These are phyloP conservation scores for Sepiola atlantica DNA, from an alignment of 2,888 invertebrate genomes.

Conservation along the genomic window DNA sequence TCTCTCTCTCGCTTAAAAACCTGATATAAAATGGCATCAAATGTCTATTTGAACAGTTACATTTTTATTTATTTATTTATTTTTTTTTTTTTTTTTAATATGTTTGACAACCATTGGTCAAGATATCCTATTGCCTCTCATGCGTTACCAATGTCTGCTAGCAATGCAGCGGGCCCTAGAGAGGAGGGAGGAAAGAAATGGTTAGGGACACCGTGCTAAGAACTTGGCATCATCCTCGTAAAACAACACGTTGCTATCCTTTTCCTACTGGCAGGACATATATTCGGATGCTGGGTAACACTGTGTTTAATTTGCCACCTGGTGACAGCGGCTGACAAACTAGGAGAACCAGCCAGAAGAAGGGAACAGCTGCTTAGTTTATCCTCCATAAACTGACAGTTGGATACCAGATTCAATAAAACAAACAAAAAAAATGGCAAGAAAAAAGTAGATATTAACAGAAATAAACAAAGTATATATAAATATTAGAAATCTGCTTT, in stretches of 20 bases:
- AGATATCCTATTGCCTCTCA: neutral
- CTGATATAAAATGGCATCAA: neutral
- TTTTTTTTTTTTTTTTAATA: neutral
- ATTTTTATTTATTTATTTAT: no score
- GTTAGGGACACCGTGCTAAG: neutral
- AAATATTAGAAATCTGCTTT: constrained; percentile 12
- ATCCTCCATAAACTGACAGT: neutral
- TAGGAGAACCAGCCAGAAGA: neutral
- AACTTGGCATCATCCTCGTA: constrained; percentile 18
- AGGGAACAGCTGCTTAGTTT: neutral
- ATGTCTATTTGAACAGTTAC: neutral
- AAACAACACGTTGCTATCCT: neutral
- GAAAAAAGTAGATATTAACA: neutral
- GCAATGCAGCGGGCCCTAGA: neutral
- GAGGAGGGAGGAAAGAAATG: neutral
- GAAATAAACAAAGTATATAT: constrained; percentile 10
- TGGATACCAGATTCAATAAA: constrained; percentile 10
- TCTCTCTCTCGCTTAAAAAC: neutral
- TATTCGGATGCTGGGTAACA: constrained; percentile 32
- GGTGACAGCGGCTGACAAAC: constrained; percentile 11
- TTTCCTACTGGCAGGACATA: neutral
- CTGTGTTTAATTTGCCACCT: constrained; percentile 32
- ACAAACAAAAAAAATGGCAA: neutral
- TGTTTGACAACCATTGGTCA: neutral
- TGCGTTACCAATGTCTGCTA: neutral